Percentiles rank a stretch among this genome's conserved stretches.
These are phyloP conservation scores for Thomomys bottae DNA, from an alignment of 2,113 vertebrate species.

Conservation along the genomic window DNA sequence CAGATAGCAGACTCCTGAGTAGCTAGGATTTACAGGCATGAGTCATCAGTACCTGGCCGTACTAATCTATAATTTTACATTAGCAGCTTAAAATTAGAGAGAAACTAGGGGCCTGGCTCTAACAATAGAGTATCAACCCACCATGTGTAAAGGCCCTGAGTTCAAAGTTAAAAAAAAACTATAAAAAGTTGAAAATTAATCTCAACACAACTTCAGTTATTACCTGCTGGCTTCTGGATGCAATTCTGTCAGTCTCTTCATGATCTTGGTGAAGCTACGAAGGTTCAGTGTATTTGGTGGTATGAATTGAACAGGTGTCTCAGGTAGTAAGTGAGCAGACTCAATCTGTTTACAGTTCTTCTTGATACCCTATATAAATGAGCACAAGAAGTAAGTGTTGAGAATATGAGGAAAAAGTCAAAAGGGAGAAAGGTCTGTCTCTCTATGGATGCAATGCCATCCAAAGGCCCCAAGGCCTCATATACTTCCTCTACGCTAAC, in stretches of 20 bases:
- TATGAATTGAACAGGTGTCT: slow-evolving; percentile 49
- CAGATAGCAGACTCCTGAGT: too few species aligned
- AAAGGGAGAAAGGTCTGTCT: not conserved
- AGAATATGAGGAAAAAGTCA: not conserved
- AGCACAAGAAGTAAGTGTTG: not conserved
- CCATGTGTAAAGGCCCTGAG: too few species aligned
- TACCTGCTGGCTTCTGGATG: slow-evolving; percentile 83
- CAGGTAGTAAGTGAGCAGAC: slow-evolving; percentile 23
- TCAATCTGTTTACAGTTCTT: slow-evolving; percentile 71
- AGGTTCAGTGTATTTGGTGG: slow-evolving; percentile 79
- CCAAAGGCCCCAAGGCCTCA: not conserved
- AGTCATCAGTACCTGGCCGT: too few species aligned
- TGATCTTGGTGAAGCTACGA: slow-evolving; percentile 83
- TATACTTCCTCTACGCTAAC: not conserved
- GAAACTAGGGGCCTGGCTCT: too few species aligned
- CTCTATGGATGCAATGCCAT: too few species aligned
- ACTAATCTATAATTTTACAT: too few species aligned
- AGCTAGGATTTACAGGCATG: too few species aligned
- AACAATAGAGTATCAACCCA: too few species aligned
- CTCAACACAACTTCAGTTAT: not conserved
- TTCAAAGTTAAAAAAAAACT: too few species aligned
- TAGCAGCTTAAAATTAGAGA: too few species aligned
- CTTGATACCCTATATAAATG: slow-evolving; percentile 68
- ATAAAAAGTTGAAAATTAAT: too few species aligned
- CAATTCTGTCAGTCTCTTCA: slow-evolving; percentile 78